Base-by-base conservation (phyloP, 1,140 invertebrate species). In the Pseudomyrmex dendroicus region DNA sequence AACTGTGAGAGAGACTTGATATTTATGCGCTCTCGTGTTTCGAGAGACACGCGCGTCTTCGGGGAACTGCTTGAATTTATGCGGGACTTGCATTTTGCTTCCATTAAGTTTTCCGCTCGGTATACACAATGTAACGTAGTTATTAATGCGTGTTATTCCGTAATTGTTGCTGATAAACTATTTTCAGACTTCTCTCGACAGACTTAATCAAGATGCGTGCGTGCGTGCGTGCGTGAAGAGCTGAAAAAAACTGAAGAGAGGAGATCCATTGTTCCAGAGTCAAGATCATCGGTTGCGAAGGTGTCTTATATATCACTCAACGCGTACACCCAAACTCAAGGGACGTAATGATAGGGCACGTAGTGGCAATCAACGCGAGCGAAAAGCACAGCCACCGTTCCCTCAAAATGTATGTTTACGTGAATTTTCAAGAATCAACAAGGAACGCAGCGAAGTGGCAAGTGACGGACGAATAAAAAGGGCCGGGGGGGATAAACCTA, bases 381-480 rank as follows among this genome's bases (percentile, higher is more conserved):
- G 22, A 15, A 54, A 54, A 56, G 64, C 20, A 13, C 20, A 13
- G 2, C 20, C 59, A 52, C 46, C 59, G 73, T 35, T 50, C n/a
- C 20, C 25, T 44, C 3, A 10, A 54, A 44, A 5, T n/a, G 15
- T n/a, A 35, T 35, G 46, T 57, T 3, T 5, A 10, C 20, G 25
- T 22, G 20, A 12, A 48, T 46, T 77, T 59, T 22, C 35, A 13
- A 10, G 44, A 61, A 15, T 67, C 62, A 35, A 66, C 50, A 22
- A 56, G 62, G 8, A 77, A 2, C 12, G 44, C 17, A 0, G 17
- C 13, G 25, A 35, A 25, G 48, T 76, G 48, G 12, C 64, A 63
- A 76, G 35, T 35, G 48, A 64, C 7, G 73, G 12, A 46, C 10
- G 12, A 13, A 7, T 76, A 25, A 77, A 76, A 67, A 67, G 44